These are phyloP conservation scores for Columba livia DNA, from an alignment of 2,113 vertebrate species.

Conservation along the genomic window DNA sequence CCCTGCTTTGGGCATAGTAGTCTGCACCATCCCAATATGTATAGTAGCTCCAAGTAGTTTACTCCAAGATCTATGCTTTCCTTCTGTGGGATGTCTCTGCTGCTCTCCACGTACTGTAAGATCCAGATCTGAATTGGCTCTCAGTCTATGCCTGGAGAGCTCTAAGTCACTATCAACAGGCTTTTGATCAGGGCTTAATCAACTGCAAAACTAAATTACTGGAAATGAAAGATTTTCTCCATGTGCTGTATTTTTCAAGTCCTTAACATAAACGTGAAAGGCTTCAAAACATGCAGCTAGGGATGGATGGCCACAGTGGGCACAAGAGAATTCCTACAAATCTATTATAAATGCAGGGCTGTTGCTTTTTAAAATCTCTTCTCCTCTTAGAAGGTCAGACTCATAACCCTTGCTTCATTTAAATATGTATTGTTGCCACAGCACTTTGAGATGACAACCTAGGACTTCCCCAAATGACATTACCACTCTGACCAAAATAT, in stretches of 20 bases:
- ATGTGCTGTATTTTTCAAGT: not conserved
- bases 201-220: not conserved
- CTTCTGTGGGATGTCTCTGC: not conserved
- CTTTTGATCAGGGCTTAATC: not conserved
- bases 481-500: not conserved
- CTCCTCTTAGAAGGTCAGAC: not conserved
- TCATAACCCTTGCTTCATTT: not conserved
- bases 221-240: not conserved
- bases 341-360: not conserved
- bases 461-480: not conserved
- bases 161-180: not conserved
- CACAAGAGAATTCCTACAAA: not conserved
- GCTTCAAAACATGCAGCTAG: not conserved
- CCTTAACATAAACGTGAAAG: not conserved
- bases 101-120: not conserved
- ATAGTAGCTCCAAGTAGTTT: not conserved
- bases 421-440: not conserved
- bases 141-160: not conserved
- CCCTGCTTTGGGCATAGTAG: not conserved
- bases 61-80: not conserved
- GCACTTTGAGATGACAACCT: not conserved
- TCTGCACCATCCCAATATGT: no score
- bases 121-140: not conserved
- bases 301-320: not conserved
- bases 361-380: not conserved